Evolutionary conservation across 1,140 invertebrate genomes (phyloP).

Genomic region (Scylla paramamosain): DNA sequence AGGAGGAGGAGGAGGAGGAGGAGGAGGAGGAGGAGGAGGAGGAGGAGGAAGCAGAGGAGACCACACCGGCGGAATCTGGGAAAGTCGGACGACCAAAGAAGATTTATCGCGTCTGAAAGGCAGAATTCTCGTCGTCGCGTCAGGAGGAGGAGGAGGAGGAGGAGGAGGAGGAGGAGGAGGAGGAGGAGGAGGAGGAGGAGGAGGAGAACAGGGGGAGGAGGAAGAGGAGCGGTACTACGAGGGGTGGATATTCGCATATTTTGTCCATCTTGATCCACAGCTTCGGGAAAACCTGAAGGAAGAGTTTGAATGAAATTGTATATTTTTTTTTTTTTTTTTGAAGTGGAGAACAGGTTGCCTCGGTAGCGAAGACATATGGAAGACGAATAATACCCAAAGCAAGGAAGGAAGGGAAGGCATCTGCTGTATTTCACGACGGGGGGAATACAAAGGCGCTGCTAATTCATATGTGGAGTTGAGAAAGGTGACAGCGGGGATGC

Average conservation of each 20-base stretch:
- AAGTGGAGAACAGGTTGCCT: too few relatives aligned
- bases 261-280: too few relatives aligned
- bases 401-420: too few relatives aligned
- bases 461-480: too few relatives aligned
- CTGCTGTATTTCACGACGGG: too few relatives aligned
- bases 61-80: not conserved
- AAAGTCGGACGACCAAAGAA: not conserved
- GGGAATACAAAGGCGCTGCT: too few relatives aligned
- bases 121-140: not conserved
- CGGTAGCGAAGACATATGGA: too few relatives aligned
- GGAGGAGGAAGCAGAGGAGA: not conserved
- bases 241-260: not conserved
- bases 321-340: not conserved
- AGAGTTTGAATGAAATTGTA: not conserved
- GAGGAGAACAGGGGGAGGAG: not conserved
- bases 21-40: not conserved
- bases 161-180: not conserved
- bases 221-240: not conserved
- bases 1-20: conserved; percentile 3
- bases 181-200: not conserved
- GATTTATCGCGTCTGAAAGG: conserved; percentile 4
- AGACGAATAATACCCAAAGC: too few relatives aligned
- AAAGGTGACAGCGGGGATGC: too few relatives aligned
- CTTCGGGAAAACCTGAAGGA: too few relatives aligned
- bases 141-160: conserved; percentile 17